These are phyloP conservation scores for Elephantulus edwardii DNA, from an alignment of 2,113 vertebrate species.

Conservation along the genomic window DNA sequence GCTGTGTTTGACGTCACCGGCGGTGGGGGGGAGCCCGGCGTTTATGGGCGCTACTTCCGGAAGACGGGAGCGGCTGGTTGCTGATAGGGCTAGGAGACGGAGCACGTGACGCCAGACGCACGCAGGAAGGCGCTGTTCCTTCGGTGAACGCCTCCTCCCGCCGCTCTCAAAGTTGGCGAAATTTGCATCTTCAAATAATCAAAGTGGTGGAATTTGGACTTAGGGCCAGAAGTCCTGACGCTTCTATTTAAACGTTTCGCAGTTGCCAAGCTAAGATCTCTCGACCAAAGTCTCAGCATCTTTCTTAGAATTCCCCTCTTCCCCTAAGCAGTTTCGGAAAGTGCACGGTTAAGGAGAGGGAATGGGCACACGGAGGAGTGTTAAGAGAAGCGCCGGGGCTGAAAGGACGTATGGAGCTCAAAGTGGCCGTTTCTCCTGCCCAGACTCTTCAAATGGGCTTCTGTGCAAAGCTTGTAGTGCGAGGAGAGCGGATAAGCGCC, in stretches of 20 bases:
- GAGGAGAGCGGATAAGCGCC: slow-evolving; percentile 35
- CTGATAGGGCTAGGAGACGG: background rate
- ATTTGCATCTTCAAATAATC: background rate
- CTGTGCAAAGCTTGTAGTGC: background rate
- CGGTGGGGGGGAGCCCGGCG: slow-evolving; percentile 48
- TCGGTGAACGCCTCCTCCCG: fast-evolving
- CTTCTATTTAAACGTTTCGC: background rate
- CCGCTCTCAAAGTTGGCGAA: fast-evolving
- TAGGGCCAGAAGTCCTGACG: background rate
- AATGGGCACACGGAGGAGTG: no score
- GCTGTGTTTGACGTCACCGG: slow-evolving; percentile 63
- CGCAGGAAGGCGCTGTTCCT: fast-evolving
- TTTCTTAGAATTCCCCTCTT: background rate
- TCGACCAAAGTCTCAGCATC: background rate
- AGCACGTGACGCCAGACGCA: slow-evolving; percentile 67
- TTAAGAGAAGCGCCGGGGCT: fast-evolving
- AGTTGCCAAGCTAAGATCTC: background rate
- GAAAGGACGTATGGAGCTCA: background rate
- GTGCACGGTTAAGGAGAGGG: background rate
- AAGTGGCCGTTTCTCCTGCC: fast-evolving
- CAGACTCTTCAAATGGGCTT: fast-evolving
- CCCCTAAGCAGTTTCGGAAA: background rate
- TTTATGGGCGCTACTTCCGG: slow-evolving; percentile 65
- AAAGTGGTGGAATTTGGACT: no score
- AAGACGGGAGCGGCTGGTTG: background rate